Conservation (phyloP, 1,140 invertebrate species). For the Drosophila lacteicornis region DNA sequence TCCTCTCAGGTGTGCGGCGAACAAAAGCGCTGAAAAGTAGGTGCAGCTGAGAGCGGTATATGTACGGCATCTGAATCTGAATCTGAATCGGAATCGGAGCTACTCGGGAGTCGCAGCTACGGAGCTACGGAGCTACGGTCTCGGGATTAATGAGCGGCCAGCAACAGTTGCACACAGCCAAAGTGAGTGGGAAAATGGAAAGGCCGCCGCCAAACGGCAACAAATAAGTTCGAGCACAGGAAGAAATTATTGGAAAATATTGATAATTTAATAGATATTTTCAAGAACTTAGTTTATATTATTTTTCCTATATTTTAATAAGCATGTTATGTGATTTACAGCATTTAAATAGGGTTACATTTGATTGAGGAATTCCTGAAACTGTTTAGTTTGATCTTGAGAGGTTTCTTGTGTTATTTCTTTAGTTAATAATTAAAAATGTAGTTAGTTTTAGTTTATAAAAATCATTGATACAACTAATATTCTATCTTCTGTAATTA, state of each 20-base stretch:
- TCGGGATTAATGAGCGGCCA: slow-evolving; percentile 72
- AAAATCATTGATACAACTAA: too few species aligned
- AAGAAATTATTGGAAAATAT: slow-evolving; percentile 20
- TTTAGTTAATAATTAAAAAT: too few species aligned
- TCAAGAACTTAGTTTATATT: rapidly evolving
- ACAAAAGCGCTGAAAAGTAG: slow-evolving; percentile 78
- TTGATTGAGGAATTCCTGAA: neutral
- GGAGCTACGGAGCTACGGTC: slow-evolving; percentile 32
- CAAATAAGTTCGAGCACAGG: slow-evolving; percentile 58
- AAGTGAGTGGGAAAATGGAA: slow-evolving; percentile 82
- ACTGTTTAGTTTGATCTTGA: neutral
- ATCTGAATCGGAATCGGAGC: slow-evolving; percentile 22
- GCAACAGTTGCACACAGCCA: slow-evolving; percentile 70
- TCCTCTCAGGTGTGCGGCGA: slow-evolving; percentile 76
- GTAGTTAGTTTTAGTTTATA: too few species aligned
- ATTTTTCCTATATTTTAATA: too few species aligned
- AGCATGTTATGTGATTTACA: neutral
- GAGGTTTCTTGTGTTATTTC: neutral
- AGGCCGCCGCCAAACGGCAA: slow-evolving; percentile 70
- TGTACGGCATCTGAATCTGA: slow-evolving; percentile 52
- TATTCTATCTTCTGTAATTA: too few species aligned
- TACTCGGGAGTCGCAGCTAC: slow-evolving; percentile 45
- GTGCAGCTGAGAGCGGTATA: slow-evolving; percentile 64
- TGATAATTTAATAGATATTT: too few species aligned
- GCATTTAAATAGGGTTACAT: neutral